Conservation (phyloP, 2,888 invertebrate species). For the Octonoba sinensis region DNA sequence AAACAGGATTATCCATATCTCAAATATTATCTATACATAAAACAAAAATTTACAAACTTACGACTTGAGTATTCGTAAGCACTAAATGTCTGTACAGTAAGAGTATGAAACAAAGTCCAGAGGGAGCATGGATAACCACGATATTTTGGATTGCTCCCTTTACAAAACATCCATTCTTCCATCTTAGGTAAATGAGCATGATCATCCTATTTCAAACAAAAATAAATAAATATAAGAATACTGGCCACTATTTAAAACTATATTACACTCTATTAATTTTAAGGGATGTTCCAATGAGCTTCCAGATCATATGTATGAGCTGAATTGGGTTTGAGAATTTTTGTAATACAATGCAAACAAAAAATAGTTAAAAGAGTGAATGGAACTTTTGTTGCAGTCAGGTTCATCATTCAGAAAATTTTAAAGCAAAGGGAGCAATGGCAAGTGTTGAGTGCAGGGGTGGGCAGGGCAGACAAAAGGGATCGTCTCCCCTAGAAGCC, state of each 20-base stretch:
- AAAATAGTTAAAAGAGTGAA: no score
- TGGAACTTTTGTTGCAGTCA: no score
- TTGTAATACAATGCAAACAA: no score
- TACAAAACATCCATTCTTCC: slow-evolving; percentile 82
- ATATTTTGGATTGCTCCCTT: slow-evolving; percentile 80
- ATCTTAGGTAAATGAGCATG: slow-evolving; percentile 40
- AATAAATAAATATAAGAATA: not conserved
- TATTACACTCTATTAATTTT: not conserved
- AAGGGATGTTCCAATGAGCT: not conserved
- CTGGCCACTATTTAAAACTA: no score
- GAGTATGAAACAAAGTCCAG: slow-evolving; percentile 93
- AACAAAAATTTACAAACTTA: slow-evolving; percentile 9
- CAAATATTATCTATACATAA: no score
- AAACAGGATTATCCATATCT: no score
- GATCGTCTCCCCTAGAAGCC: no score
- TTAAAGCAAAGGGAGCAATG: no score
- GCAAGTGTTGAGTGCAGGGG: no score
- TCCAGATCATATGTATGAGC: not conserved
- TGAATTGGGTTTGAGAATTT: no score
- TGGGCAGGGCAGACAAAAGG: no score
- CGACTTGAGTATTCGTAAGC: slow-evolving; percentile 67
- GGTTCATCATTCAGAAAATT: no score
- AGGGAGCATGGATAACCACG: slow-evolving; percentile 94
- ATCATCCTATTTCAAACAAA: slow-evolving; percentile 23
- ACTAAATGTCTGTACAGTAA: slow-evolving; percentile 82